Evolutionary conservation across 2,888 invertebrate species (phyloP), one percentile per base, ranked within the genome.

Genomic region (Caenorhabditis parvicauda): DNA sequence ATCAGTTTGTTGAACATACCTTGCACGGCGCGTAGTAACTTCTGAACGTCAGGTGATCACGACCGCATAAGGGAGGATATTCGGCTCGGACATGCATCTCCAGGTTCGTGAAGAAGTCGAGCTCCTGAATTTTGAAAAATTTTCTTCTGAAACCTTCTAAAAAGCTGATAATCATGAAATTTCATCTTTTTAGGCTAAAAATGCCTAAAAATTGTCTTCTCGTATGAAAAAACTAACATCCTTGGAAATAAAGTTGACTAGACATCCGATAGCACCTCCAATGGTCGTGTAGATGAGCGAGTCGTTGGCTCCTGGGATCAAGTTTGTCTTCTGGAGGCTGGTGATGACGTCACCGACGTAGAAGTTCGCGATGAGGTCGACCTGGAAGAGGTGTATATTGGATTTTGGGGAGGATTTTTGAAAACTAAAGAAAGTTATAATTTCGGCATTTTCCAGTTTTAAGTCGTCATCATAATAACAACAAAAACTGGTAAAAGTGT

Each of bases 21-120:
- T 93, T 93, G 29, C 94, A 91, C 32, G 98, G 94, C 82, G 91
- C 95, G 84, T 96, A 96, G 80, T 92, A 94, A 59, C 95, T 95
- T 75, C 98, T 87, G 84, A 90, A 99, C 0, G 94, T 92, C 27
- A 98, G 86, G 83, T 99, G 98, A 83, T 99, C 98, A 21, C 98
- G 86, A 0, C 98, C 98, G 84, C 95, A 94, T 0, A 99, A 84
- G 0, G 98, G 95, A 0, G 93, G 87, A 83, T 94, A 90, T 83
- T 98, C 96, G 67, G 92, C 91, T 49, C 98, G 86, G 92, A 99
- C 92, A 82, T 99, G 95, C 96, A 99, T 98, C 83, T 98, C 98
- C 64, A 98, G 85, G 84, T 96, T 94, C 82, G 96, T 95, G 85
- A 98, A 98, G 83, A 98, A 96, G 82, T 98, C 98, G 76, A 93